A percentile compares a stretch with the other conserved stretches of the same genome.
Evolutionary conservation across 2,113 vertebrate genomes (phyloP).

Genomic region (Caracal caracal): DNA sequence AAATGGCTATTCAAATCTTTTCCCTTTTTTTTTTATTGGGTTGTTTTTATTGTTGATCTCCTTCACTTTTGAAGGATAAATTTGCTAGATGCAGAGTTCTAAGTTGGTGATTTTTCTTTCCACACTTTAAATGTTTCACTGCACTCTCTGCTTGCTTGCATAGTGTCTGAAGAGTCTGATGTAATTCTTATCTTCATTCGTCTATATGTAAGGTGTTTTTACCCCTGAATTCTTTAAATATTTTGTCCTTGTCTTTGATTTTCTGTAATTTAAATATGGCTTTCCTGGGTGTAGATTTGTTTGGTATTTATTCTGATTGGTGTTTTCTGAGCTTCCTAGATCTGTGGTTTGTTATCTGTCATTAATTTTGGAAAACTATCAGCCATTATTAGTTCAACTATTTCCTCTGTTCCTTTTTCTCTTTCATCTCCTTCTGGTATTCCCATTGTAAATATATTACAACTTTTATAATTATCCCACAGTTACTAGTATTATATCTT

Average conservation of each 20-base stretch:
- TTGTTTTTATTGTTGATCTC: not conserved
- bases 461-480: not conserved
- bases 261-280: not conserved
- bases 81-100: not conserved
- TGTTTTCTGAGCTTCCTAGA: not conserved
- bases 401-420: not conserved
- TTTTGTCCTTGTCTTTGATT: not conserved
- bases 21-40: not conserved
- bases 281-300: not conserved
- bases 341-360: not conserved
- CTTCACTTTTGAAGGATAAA: not conserved
- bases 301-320: not conserved
- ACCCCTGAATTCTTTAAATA: conserved; percentile 6
- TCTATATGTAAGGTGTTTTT: not conserved
- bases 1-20: not conserved
- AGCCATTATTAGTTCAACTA: not conserved
- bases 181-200: not conserved
- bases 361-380: not conserved
- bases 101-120: not conserved
- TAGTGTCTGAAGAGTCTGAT: not conserved
- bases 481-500: not conserved
- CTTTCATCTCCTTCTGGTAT: not conserved
- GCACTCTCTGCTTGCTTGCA: not conserved
- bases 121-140: not conserved
- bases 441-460: not conserved